These are phyloP conservation scores for Itoplectis maculator DNA, from an alignment of 2,888 invertebrate genomes.

Conservation along the genomic window DNA sequence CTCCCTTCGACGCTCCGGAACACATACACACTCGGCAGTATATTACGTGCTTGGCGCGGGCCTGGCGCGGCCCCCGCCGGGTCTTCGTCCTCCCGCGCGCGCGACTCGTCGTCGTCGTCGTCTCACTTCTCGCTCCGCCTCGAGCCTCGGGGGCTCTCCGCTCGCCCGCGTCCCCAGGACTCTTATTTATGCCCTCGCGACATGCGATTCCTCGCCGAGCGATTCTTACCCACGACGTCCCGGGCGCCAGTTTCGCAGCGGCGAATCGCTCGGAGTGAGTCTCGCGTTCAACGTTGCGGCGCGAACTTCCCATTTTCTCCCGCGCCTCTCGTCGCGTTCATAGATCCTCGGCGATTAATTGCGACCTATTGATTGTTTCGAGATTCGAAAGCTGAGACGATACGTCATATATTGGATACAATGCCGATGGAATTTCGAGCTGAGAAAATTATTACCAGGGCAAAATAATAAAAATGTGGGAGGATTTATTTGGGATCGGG, in stretches of 20 bases:
- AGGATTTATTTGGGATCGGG: too few species aligned
- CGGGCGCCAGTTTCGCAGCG: slow-evolving; percentile 8
- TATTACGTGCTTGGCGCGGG: slow-evolving; percentile 78
- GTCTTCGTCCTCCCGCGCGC: slow-evolving; percentile 63
- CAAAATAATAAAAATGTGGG: too few species aligned
- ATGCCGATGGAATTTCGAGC: slow-evolving; percentile 3
- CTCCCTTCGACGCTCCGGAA: slow-evolving; percentile 75
- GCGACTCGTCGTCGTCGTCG: slow-evolving; percentile 33
- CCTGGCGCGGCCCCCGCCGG: slow-evolving; percentile 43
- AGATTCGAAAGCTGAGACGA: slow-evolving; percentile 27
- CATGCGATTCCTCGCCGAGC: slow-evolving; percentile 74
- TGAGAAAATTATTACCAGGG: too few species aligned
- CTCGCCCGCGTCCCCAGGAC: slow-evolving; percentile 43
- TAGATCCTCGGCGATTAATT: slow-evolving; percentile 58
- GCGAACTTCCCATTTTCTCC: slow-evolving; percentile 33
- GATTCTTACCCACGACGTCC: slow-evolving; percentile 42
- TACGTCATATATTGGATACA: slow-evolving; percentile 58
- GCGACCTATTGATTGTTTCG: slow-evolving; percentile 57
- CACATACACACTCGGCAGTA: slow-evolving; percentile 75
- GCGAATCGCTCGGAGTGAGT: neutral
- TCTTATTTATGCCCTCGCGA: slow-evolving; percentile 77
- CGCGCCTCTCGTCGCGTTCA: slow-evolving; percentile 42
- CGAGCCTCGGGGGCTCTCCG: slow-evolving; percentile 56
- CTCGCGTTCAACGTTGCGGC: neutral
- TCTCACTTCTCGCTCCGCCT: slow-evolving; percentile 55